phyloP scores from a whole-genome alignment of 2,888 invertebrate species.

The Sceliomorpha sp. region DNA sequence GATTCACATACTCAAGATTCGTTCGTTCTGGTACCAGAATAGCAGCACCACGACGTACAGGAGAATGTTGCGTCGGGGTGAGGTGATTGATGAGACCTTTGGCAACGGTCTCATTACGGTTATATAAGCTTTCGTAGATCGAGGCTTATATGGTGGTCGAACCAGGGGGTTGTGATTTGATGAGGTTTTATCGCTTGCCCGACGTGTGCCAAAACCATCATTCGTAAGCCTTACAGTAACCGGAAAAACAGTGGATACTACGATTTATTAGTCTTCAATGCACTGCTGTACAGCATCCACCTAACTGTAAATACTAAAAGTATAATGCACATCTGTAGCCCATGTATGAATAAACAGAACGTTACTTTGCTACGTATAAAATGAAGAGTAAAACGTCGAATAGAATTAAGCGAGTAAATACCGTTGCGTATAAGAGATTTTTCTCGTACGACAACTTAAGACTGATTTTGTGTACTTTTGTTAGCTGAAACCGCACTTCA shows the following conservation, averaged over 20 bases:
- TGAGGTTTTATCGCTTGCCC: slow-evolving; percentile 80
- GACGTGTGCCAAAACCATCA: slow-evolving; percentile 70
- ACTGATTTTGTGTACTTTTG: slow-evolving; percentile 28
- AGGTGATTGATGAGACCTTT: slow-evolving; percentile 79
- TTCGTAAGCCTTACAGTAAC: slow-evolving; percentile 51
- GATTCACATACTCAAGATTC: slow-evolving; percentile 21
- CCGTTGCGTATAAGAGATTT: too few relatives aligned
- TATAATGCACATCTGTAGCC: background rate
- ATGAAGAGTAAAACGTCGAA: background rate
- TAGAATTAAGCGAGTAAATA: too few relatives aligned
- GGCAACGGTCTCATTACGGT: slow-evolving; percentile 80
- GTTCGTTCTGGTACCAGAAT: slow-evolving; percentile 15
- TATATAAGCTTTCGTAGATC: slow-evolving; percentile 80
- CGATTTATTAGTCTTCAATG: slow-evolving; percentile 61
- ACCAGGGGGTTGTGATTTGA: slow-evolving; percentile 78
- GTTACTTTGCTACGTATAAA: too few relatives aligned
- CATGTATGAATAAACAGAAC: too few relatives aligned
- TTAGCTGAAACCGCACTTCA: slow-evolving; percentile 34
- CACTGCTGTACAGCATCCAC: slow-evolving; percentile 9
- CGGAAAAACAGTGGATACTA: slow-evolving; percentile 64
- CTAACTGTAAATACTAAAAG: slow-evolving; percentile 7
- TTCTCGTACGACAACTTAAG: slow-evolving; percentile 12
- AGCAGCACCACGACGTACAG: slow-evolving; percentile 50
- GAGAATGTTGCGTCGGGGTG: slow-evolving; percentile 52
- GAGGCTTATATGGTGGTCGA: slow-evolving; percentile 75